Percentiles rank a stretch among this genome's conserved stretches.
These are phyloP conservation scores for Ptilodon capucinus DNA, from an alignment of 2,888 invertebrate genomes.

Conservation along the genomic window DNA sequence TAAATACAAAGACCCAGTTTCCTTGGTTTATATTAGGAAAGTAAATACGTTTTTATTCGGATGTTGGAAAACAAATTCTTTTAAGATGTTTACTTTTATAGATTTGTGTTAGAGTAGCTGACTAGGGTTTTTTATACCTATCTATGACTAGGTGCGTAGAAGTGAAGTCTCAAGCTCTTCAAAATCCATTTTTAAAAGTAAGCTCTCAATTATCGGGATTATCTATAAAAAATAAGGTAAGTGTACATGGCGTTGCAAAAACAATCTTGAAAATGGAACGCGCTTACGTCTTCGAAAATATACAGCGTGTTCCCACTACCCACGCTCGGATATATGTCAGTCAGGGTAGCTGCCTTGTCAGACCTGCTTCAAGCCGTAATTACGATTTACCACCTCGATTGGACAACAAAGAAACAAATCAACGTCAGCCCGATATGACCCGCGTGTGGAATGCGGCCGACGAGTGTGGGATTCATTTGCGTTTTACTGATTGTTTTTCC, in stretches of 20 bases:
- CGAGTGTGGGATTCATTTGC: slow-evolving; percentile 25
- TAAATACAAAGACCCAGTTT: no score
- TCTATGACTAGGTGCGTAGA: no score
- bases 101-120: no score
- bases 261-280: not conserved
- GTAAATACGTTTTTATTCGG: no score
- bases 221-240: not conserved
- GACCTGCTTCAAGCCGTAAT: slow-evolving; percentile 58
- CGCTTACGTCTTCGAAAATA: not conserved
- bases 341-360: slow-evolving; percentile 32
- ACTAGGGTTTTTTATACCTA: no score
- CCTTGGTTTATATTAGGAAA: no score
- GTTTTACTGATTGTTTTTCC: slow-evolving; percentile 29
- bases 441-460: slow-evolving; percentile 12
- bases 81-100: no score
- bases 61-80: no score
- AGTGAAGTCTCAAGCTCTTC: no score
- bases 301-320: not conserved
- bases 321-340: slow-evolving; percentile 11
- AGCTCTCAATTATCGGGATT: no score
- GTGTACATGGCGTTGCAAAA: not conserved
- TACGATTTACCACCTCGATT: slow-evolving; percentile 56
- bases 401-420: slow-evolving; percentile 53
- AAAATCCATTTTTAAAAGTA: no score
- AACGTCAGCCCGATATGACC: slow-evolving; percentile 34